Conservation (phyloP, 1,140 invertebrate species). For the Drosophila busckii region DNA sequence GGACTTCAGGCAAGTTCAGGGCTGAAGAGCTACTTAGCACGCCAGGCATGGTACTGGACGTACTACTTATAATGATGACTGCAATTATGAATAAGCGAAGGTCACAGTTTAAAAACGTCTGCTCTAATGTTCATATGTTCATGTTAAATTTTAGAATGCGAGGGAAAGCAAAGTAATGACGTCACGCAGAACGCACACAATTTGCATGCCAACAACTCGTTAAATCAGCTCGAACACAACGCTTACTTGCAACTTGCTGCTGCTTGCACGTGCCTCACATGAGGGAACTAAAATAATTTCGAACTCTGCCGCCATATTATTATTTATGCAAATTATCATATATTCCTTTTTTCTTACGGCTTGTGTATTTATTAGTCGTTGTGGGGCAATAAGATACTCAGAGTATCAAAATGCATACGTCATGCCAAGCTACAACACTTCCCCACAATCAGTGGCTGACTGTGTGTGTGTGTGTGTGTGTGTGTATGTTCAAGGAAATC, state of each 20-base stretch:
- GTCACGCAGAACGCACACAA: slow-evolving; percentile 36
- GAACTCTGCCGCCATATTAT: no score
- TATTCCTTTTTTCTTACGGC: neutral
- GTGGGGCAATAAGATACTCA: neutral
- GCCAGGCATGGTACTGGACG: neutral
- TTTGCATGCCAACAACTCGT: slow-evolving; percentile 66
- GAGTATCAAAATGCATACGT: slow-evolving; percentile 50
- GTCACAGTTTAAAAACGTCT: slow-evolving; percentile 57
- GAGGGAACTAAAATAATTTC: no score
- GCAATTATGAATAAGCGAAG: slow-evolving; percentile 73
- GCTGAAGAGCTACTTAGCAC: slow-evolving; percentile 3
- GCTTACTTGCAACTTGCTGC: slow-evolving; percentile 66
- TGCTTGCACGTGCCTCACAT: no score
- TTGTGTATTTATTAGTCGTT: slow-evolving; percentile 2
- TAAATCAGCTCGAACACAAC: slow-evolving; percentile 18
- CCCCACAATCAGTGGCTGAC: slow-evolving; percentile 37
- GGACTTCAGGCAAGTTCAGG: neutral
- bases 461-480: slow-evolving; percentile 2
- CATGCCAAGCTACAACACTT: slow-evolving; percentile 39
- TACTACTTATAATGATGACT: slow-evolving; percentile 71
- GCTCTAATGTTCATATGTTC: no score
- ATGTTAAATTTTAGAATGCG: slow-evolving; percentile 46
- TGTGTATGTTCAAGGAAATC: slow-evolving; percentile 50
- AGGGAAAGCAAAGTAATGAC: slow-evolving; percentile 53
- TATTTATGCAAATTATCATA: no score